Conservation (phyloP, 92 coral and sea anemone species). For the Virgularia gustaviana region DNA sequence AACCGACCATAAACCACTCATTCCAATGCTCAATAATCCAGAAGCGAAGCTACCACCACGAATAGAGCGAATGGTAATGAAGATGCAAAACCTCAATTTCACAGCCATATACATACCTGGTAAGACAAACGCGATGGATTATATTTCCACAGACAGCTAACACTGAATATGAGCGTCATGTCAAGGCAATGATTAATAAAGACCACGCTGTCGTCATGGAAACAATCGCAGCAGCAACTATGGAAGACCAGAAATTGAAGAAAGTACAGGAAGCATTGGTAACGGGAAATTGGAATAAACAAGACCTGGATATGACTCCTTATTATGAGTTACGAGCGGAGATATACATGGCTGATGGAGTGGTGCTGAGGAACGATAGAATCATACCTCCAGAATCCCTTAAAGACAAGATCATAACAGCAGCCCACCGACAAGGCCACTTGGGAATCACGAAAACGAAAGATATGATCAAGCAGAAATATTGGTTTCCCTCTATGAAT, state of each 20-base stretch:
- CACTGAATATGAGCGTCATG: constrained; percentile 34
- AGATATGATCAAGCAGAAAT: constrained; percentile 53
- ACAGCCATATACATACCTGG: constrained; percentile 50
- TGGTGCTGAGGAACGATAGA: constrained; percentile 46
- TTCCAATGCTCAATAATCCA: constrained; percentile 62
- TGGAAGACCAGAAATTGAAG: constrained; percentile 38
- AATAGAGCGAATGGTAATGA: constrained; percentile 60
- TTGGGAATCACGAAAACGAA: constrained; percentile 56
- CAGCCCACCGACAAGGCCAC: constrained; percentile 60
- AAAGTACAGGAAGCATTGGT: constrained; percentile 37
- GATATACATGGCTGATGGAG: constrained; percentile 43
- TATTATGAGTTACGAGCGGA: constrained; percentile 55
- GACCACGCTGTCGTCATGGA: constrained; percentile 58
- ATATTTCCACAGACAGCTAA: constrained; percentile 51
- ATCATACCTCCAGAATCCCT: constrained; percentile 55
- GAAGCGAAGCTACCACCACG: constrained; percentile 65
- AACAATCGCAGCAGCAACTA: constrained; percentile 44
- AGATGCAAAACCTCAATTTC: constrained; percentile 65
- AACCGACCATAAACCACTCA: constrained; percentile 62
- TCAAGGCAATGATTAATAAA: constrained; percentile 45
- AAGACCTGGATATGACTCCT: constrained; percentile 28
- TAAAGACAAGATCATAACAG: constrained; percentile 35
- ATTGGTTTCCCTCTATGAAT: constrained; percentile 55
- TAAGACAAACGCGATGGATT: constrained; percentile 52
- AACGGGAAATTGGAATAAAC: constrained; percentile 44